phyloP scores from a whole-genome alignment of 2,113 vertebrate genomes.

The Zeus faber region DNA sequence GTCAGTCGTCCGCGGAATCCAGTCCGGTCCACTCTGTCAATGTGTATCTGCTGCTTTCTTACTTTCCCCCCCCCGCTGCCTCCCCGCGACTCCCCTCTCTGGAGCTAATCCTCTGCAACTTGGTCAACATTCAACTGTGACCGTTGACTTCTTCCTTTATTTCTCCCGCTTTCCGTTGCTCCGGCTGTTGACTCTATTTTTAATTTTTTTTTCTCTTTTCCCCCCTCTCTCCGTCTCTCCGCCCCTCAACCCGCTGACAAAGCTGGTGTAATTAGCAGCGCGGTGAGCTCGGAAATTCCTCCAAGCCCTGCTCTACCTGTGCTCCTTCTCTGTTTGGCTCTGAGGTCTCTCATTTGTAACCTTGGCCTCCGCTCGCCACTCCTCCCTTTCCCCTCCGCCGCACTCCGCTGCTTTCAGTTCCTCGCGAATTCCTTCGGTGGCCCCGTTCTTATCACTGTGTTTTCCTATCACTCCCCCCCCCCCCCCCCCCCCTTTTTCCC shows the following conservation, averaged over 20 bases:
- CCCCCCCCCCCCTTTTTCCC: conserved; percentile 27
- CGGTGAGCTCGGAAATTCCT: no score
- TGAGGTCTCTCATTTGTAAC: conserved; percentile 49
- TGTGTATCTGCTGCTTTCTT: conserved; percentile 50
- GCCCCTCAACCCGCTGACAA: no score
- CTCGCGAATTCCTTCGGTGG: conserved; percentile 56
- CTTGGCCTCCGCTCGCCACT: conserved; percentile 31
- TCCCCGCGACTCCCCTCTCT: conserved; percentile 19
- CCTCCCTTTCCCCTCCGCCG: conserved; percentile 39
- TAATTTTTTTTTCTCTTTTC: not conserved
- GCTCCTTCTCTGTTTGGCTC: conserved; percentile 33
- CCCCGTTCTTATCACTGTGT: conserved; percentile 47
- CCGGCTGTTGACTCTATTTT: not conserved
- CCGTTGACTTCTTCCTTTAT: not conserved
- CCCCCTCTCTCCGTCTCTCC: conserved; percentile 21
- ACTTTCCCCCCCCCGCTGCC: conserved; percentile 18
- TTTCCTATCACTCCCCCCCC: conserved; percentile 14
- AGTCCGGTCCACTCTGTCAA: conserved; percentile 48
- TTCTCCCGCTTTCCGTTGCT: not conserved
- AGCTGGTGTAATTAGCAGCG: no score
- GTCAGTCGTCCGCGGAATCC: conserved; percentile 43
- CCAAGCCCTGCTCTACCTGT: conserved; percentile 20
- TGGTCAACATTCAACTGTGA: not conserved
- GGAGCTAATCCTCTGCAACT: not conserved
- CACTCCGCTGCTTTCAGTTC: conserved; percentile 48